Conservation (phyloP, 2,797 vertebrate genomes). For the Xenentodon cancila region DNA sequence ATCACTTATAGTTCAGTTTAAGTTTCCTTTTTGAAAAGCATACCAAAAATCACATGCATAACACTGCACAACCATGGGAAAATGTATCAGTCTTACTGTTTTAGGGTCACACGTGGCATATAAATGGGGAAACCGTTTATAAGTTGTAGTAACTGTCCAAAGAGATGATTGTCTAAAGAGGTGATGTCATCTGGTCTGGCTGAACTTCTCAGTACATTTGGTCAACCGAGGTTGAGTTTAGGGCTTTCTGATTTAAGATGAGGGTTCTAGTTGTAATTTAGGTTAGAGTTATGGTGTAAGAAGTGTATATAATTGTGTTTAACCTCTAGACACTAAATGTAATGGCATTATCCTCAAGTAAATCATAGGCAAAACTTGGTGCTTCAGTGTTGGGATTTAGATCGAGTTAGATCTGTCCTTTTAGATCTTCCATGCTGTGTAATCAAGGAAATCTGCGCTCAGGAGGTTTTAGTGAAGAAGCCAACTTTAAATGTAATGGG, state of each 20-base stretch:
- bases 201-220: slow-evolving; percentile 21
- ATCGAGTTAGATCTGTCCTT: slow-evolving; percentile 23
- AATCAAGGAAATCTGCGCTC: slow-evolving; percentile 71
- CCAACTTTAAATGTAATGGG: slow-evolving; percentile 70
- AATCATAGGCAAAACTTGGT: slow-evolving; percentile 19
- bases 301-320: slow-evolving; percentile 32
- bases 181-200: slow-evolving; percentile 16
- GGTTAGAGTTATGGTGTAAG: slow-evolving; percentile 26
- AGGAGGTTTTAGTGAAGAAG: slow-evolving; percentile 47
- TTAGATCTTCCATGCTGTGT: slow-evolving; percentile 33
- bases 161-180: not conserved
- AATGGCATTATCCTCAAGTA: slow-evolving; percentile 14
- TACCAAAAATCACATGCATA: slow-evolving; percentile 14
- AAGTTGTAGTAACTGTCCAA: not conserved
- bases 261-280: slow-evolving; percentile 34
- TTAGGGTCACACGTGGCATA: not conserved
- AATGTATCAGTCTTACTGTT: not conserved
- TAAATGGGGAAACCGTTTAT: not conserved
- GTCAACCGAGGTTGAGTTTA: slow-evolving; percentile 26
- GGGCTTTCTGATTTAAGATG: slow-evolving; percentile 33
- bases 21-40: slow-evolving; percentile 21
- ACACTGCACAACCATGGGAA: not conserved
- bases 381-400: slow-evolving; percentile 12
- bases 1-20: slow-evolving; percentile 49
- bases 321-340: slow-evolving; percentile 33